Evolutionary conservation across 2,797 vertebrate genomes (phyloP), one percentile per base, ranked within the genome.

Genomic region (Liparis tanakae): DNA sequence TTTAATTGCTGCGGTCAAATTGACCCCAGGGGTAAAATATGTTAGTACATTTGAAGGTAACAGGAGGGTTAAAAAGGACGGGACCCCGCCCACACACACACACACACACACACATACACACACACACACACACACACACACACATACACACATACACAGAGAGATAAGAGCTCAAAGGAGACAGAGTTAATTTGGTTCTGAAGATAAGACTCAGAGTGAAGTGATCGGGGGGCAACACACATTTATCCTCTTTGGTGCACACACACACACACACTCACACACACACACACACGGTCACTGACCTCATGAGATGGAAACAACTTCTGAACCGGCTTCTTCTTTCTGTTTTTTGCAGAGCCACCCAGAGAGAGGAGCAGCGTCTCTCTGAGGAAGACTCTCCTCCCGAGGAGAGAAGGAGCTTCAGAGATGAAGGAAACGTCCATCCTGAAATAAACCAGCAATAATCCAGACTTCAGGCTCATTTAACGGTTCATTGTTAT

Each of bases 221-320:
- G 57, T 66, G 56, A 79, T 84, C 62, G 64, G 70, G 30, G 66
- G 70, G 81, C 76, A 69, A 55, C 75, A 20, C n/a, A 34, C 61
- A 70, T 87, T 82, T 83, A 64, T 77, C 63, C 72, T 57, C 34
- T 60, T 82, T 80, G 17, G 56, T 68, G 62, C 57, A 55, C 41
- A 17, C 0, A 1, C 18, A 59, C 30, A 78, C 64, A 44, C 74
- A 55, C 67, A 56, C 54, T 84, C 73, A 79, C 48, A 51, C 54
- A 85, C 72, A 78, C 12, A 59, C 43, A 36, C 73, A 79, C 68
- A 74, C 43, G 57, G 63, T 74, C 80, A 55, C 46, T 81, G 80
- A 85, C 85, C 88, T 80, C 74, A 84, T 87, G 75, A 85, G 76
- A 78, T 85, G 74, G 48, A 85, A 79, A 87, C 63, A 84, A 76